Evolutionary conservation across 2,888 invertebrate species (phyloP).

Genomic region (Argyresthia albistria): DNA sequence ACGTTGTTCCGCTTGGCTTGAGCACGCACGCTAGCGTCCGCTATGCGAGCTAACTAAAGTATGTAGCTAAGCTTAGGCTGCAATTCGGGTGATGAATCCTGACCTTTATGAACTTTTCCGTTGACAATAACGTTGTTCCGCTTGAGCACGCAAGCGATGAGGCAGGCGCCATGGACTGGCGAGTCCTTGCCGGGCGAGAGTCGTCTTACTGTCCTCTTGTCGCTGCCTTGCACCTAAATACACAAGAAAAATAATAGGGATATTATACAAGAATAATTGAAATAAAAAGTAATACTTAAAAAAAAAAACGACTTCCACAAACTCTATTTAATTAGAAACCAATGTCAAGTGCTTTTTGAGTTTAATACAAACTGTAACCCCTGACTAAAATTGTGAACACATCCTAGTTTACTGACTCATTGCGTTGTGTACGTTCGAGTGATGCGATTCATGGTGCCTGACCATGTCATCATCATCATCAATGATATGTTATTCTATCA

Average conservation of each 20-base stretch:
- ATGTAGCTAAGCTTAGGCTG: too few species aligned
- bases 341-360: too few species aligned
- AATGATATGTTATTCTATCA: too few species aligned
- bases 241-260: neutral
- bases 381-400: too few species aligned
- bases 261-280: neutral
- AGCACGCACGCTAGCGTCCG: constrained; percentile 59
- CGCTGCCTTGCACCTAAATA: constrained; percentile 23
- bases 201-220: constrained; percentile 34
- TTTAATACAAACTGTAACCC: too few species aligned
- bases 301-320: too few species aligned
- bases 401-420: neutral
- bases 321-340: too few species aligned
- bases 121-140: constrained; percentile 46
- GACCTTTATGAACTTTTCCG: constrained; percentile 56
- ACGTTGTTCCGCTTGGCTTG: constrained; percentile 51
- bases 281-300: too few species aligned
- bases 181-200: constrained; percentile 49
- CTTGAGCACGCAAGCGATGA: constrained; percentile 58
- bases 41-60: too few species aligned
- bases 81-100: too few species aligned
- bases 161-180: constrained; percentile 53
- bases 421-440: neutral
- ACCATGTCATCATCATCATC: too few species aligned
- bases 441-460: too few species aligned